Conservation (phyloP, 2,888 invertebrate genomes). For the Dusona sp. region DNA sequence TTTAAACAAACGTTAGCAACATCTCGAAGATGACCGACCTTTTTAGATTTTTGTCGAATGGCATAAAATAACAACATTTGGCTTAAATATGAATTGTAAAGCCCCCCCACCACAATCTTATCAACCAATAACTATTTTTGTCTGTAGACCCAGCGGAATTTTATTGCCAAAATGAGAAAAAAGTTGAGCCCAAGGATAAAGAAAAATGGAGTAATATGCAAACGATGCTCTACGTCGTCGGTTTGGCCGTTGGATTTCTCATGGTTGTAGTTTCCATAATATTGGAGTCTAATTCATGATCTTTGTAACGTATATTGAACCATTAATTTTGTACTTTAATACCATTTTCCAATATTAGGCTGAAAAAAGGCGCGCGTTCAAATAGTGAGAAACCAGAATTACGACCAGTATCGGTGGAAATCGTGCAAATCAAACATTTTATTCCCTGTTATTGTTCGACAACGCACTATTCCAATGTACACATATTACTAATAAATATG, state of each 20-base stretch:
- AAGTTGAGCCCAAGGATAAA: slow-evolving; percentile 86
- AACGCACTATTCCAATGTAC: slow-evolving; percentile 32
- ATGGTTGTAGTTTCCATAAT: slow-evolving; percentile 88
- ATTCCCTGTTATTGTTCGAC: not conserved
- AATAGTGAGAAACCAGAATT: slow-evolving; percentile 1
- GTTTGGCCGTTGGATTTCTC: slow-evolving; percentile 88
- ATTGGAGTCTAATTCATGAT: slow-evolving; percentile 84
- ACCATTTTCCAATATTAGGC: slow-evolving; percentile 9
- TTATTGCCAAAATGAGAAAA: slow-evolving; percentile 82
- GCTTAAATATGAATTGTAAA: not conserved
- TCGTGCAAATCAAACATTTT: slow-evolving; percentile 29
- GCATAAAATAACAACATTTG: not conserved
- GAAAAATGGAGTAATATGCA: slow-evolving; percentile 87
- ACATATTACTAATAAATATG: slow-evolving; percentile 33
- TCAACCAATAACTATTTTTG: not conserved
- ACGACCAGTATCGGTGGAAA: not conserved
- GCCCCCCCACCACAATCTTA: not conserved
- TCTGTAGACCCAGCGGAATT: slow-evolving; percentile 83
- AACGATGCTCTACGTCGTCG: slow-evolving; percentile 86
- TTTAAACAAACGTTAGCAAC: not conserved
- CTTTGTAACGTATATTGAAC: slow-evolving; percentile 26
- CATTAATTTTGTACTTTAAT: slow-evolving; percentile 61
- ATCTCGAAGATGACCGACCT: not conserved
- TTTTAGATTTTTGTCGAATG: not conserved
- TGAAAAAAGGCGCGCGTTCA: not conserved